A percentile compares a stretch with the other conserved stretches of the same genome.
Conservation (phyloP, 2,888 invertebrate genomes). For the Lycocerus yunnanus region DNA sequence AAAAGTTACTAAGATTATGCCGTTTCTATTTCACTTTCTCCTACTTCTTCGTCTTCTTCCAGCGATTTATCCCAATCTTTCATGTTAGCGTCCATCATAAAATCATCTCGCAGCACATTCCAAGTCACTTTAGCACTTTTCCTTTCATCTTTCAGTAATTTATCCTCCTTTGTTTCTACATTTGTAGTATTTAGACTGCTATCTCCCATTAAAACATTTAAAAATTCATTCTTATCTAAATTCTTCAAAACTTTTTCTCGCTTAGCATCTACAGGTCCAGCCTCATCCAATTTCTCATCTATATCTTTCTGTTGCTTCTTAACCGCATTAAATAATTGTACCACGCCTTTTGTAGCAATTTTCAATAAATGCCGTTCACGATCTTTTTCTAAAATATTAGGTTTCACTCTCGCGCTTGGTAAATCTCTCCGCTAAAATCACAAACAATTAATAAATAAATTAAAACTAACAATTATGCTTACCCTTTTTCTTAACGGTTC, state of each 20-base stretch:
- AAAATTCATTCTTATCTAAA: slow-evolving; percentile 75
- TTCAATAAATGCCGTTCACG: slow-evolving; percentile 77
- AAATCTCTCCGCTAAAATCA: slow-evolving; percentile 62
- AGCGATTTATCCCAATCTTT: slow-evolving; percentile 90
- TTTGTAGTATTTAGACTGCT: slow-evolving; percentile 59
- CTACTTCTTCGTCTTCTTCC: slow-evolving; percentile 51
- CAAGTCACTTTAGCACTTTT: slow-evolving; percentile 56
- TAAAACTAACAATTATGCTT: slow-evolving; percentile 21
- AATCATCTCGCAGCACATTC: slow-evolving; percentile 79
- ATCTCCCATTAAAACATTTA: slow-evolving; percentile 78
- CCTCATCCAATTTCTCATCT: slow-evolving; percentile 69
- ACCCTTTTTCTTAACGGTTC: slow-evolving; percentile 51
- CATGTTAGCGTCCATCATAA: slow-evolving; percentile 85
- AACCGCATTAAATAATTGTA: slow-evolving; percentile 91
- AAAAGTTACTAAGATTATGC: slow-evolving; percentile 18
- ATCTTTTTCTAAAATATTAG: slow-evolving; percentile 74
- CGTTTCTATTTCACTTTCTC: slow-evolving; percentile 44
- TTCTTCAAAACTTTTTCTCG: slow-evolving; percentile 77
- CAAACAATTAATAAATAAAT: slow-evolving; percentile 2
- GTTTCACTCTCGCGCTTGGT: slow-evolving; percentile 73
- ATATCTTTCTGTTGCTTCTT: slow-evolving; percentile 81
- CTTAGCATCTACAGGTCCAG: slow-evolving; percentile 76
- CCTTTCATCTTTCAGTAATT: slow-evolving; percentile 20
- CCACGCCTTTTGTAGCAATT: slow-evolving; percentile 91
- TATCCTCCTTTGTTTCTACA: slow-evolving; percentile 9